Conservation (phyloP, 64 coral and sea anemone genomes). For the Pocillopora damicornis region DNA sequence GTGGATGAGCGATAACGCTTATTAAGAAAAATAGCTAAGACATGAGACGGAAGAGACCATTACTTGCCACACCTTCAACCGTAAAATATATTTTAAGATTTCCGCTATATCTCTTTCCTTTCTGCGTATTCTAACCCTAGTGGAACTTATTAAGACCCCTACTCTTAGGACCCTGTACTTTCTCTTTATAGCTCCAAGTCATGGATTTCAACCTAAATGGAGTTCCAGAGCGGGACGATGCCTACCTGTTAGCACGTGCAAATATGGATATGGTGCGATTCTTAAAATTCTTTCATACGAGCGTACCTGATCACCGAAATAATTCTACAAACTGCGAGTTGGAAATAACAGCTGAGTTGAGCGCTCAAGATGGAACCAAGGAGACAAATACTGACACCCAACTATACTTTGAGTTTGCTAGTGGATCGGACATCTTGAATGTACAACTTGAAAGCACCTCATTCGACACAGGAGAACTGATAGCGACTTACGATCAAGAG, state of each 20-base stretch:
- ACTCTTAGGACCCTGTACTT: not conserved
- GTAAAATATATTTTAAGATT: too few species aligned
- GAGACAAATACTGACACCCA: not conserved
- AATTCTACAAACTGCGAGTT: conserved; percentile 31
- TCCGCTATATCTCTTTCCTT: too few species aligned
- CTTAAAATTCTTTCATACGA: conserved; percentile 13
- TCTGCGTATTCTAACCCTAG: too few species aligned
- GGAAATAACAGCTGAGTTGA: conserved; percentile 21
- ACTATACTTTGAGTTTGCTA: conserved; percentile 59
- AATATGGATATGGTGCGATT: conserved; percentile 49
- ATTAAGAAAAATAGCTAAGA: too few species aligned
- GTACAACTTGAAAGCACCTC: conserved; percentile 19
- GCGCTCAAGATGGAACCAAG: not conserved
- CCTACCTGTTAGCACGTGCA: conserved; percentile 50
- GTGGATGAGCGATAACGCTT: too few species aligned
- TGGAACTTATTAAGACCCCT: too few species aligned
- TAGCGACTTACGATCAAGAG: conserved; percentile 35
- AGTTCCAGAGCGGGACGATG: conserved; percentile 52
- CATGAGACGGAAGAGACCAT: too few species aligned
- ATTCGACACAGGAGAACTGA: conserved; percentile 24
- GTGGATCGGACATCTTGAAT: not conserved
- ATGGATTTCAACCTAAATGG: conserved; percentile 73
- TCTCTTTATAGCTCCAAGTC: conserved; percentile 16
- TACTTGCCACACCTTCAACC: too few species aligned
- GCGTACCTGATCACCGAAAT: conserved; percentile 47